Evolutionary conservation across 2,888 invertebrate genomes (phyloP), one percentile per base, ranked within the genome.

Genomic region (Trimorus sp.): DNA sequence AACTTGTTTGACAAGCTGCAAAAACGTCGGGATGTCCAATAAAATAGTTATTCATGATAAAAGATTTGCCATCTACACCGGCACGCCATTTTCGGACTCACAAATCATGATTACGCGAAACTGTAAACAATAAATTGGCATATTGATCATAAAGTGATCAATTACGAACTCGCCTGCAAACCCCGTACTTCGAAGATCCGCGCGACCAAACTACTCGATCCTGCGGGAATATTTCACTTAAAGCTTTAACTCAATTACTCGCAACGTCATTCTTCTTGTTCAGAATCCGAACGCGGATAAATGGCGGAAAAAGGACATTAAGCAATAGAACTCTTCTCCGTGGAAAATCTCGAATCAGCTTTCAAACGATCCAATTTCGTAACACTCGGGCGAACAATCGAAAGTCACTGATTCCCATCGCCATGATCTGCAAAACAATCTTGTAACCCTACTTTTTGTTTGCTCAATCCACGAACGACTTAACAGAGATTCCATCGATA

Each of bases 231-330:
- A 66, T 54, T 66, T 56, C 45, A 56, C 56, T 42, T 42, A 45
- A 66, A 56, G 56, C 56, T 66, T 42, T 66, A 66, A 66, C 45
- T 11, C 56, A 45, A 56, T 56, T 66, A 56, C 37, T 37, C 14
- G 36, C 26, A 66, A 54, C 53, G 53, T 42, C 42, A 54, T 65
- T 65, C 40, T 54, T 54, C 65, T 53, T 54, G 53, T 54, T 65
- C 26, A 40, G 42, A 65, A 65, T 42, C 53, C 42, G 14, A 49
- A 63, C 40, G 26, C 45, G 15, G 63, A 63, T 63, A 51, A 63
- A 63, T 37, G 37, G 51, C 63, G 7, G 14, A n/a, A 38, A 63
- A 11, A 11, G 15, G 60, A 38, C 12, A 38, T 38, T 15, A 15
- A 51, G 11, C 51, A 6, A 38, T 51, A 63, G 51, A 51, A 51